A percentile compares a stretch with the other conserved stretches of the same genome.
phyloP scores from a whole-genome alignment of 2,113 vertebrate species.

The Ancistrus triradiatus region DNA sequence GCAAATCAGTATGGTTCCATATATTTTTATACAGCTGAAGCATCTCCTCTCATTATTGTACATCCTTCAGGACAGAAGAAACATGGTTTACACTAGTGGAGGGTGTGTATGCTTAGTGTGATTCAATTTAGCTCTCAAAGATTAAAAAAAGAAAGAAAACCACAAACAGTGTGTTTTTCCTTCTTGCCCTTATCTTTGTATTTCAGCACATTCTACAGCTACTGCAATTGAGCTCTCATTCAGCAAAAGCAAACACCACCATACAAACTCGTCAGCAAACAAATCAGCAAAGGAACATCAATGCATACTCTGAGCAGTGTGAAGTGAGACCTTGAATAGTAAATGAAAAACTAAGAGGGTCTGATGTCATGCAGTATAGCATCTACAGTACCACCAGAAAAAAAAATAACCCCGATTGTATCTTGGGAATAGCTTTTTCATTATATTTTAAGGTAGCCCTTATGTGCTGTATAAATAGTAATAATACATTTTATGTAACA shows the following conservation, averaged over 20 bases:
- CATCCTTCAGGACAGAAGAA: slow-evolving; percentile 10
- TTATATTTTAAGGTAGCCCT: too few species aligned
- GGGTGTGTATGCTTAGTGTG: not conserved
- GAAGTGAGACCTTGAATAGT: not conserved
- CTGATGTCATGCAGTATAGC: not conserved
- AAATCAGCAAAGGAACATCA: slow-evolving; percentile 13
- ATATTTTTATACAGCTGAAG: slow-evolving; percentile 5
- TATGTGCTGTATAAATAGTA: too few species aligned
- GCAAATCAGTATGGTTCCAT: not conserved
- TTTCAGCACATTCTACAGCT: slow-evolving; percentile 18
- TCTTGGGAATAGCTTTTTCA: too few species aligned
- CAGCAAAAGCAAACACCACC: slow-evolving; percentile 27
- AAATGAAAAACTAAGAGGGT: slow-evolving; percentile 1
- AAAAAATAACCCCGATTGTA: too few species aligned
- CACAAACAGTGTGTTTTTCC: slow-evolving; percentile 5
- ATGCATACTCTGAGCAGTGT: slow-evolving; percentile 7
- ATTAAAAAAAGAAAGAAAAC: slow-evolving; percentile 9
- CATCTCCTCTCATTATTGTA: slow-evolving; percentile 8
- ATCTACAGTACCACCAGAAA: not conserved
- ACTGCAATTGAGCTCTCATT: slow-evolving; percentile 9
- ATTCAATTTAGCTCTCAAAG: slow-evolving; percentile 10
- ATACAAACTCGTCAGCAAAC: slow-evolving; percentile 35
- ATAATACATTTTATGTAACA: too few species aligned
- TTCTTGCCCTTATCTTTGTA: not conserved
- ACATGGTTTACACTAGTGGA: not conserved